These are phyloP conservation scores for cattle (Bos taurus) DNA, from an alignment of 2,113 vertebrate species.

Conservation along the genomic window DNA sequence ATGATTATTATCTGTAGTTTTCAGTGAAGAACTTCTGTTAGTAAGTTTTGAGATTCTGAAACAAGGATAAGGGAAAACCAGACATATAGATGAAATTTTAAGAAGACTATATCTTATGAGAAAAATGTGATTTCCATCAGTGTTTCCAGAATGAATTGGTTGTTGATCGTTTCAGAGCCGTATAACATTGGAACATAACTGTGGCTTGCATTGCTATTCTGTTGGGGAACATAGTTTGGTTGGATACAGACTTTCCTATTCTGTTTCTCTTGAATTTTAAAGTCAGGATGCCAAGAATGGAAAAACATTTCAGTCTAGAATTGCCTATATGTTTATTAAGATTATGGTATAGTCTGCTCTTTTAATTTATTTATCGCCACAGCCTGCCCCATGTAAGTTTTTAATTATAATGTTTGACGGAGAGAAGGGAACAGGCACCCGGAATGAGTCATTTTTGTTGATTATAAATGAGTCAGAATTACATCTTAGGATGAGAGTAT, in stretches of 20 bases:
- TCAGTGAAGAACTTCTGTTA: background rate
- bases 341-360: background rate
- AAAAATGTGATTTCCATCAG: constrained; percentile 21
- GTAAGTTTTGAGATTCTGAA: background rate
- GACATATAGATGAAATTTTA: constrained; percentile 20
- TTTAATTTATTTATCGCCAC: background rate
- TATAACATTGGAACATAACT: background rate
- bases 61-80: background rate
- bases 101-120: background rate
- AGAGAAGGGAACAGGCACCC: background rate
- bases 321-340: background rate
- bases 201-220: constrained; percentile 20
- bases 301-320: background rate
- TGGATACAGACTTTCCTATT: background rate
- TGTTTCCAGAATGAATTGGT: constrained; percentile 34
- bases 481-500: background rate
- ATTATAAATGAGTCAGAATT: constrained; percentile 42
- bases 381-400: background rate
- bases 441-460: constrained; percentile 37
- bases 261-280: constrained; percentile 45
- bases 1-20: background rate
- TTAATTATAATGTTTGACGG: constrained; percentile 22
- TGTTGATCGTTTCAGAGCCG: constrained; percentile 6
- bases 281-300: constrained; percentile 1
- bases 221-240: background rate